phyloP scores from a whole-genome alignment of 2,113 vertebrate genomes.

The Stigmatopora argus region DNA sequence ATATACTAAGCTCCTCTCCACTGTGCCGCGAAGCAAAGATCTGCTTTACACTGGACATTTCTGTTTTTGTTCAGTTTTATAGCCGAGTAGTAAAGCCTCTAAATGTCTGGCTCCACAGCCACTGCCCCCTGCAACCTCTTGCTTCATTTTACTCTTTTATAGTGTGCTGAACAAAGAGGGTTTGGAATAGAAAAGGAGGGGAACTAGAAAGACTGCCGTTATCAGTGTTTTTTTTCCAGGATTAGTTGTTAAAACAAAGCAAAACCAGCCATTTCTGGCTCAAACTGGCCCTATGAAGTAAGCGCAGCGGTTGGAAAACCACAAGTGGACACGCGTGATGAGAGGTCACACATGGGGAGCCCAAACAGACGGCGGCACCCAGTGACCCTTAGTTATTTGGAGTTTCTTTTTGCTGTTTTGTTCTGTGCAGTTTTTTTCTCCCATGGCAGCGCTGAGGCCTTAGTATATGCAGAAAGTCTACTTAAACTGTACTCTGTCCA shows the following conservation, averaged over 20 bases:
- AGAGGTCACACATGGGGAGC: slow-evolving; percentile 14
- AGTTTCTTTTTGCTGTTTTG: slow-evolving; percentile 29
- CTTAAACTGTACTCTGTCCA: slow-evolving; percentile 19
- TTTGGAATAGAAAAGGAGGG: slow-evolving; percentile 11
- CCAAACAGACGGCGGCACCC: slow-evolving; percentile 14
- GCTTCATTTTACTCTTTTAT: slow-evolving; percentile 46
- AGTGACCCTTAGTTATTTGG: slow-evolving; percentile 18
- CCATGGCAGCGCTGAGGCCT: slow-evolving; percentile 16
- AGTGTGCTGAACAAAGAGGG: slow-evolving; percentile 17
- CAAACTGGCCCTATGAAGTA: slow-evolving; percentile 29
- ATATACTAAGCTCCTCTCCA: slow-evolving; percentile 29
- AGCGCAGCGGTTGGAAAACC: slow-evolving; percentile 12
- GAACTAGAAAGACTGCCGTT: slow-evolving; percentile 28
- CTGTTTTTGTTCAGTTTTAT: slow-evolving; percentile 64
- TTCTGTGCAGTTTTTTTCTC: slow-evolving; percentile 21
- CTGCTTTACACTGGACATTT: slow-evolving; percentile 56
- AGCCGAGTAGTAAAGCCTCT: slow-evolving; percentile 61
- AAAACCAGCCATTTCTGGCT: slow-evolving; percentile 34
- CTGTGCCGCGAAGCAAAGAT: slow-evolving; percentile 50
- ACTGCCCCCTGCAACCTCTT: slow-evolving; percentile 49
- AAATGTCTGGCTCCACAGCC: slow-evolving; percentile 50
- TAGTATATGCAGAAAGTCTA: slow-evolving; percentile 29
- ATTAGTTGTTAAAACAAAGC: slow-evolving; percentile 39
- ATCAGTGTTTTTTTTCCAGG: slow-evolving; percentile 24
- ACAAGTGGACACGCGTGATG: slow-evolving; percentile 15